phyloP scores from a whole-genome alignment of 1,140 invertebrate genomes.

The Cydia splendana region DNA sequence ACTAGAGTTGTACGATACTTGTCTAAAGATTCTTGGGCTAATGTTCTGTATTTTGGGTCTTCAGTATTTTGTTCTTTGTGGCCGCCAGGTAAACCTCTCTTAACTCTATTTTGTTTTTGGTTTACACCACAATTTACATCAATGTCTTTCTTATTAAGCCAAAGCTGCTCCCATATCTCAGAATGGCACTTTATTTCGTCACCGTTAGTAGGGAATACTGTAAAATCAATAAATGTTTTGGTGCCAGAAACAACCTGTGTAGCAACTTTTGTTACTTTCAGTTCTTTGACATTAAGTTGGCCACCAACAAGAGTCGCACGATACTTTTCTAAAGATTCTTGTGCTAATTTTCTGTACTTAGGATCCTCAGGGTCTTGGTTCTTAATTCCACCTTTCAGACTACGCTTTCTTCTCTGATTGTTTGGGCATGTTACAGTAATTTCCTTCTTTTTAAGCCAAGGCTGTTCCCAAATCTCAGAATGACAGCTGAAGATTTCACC shows the following conservation, averaged over 20 bases:
- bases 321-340: slow-evolving; percentile 32
- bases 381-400: background rate
- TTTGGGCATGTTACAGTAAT: slow-evolving; percentile 9
- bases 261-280: too few relatives aligned
- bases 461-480: slow-evolving; percentile 35
- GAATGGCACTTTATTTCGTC: background rate
- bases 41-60: slow-evolving; percentile 20
- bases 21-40: slow-evolving; percentile 33
- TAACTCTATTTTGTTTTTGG: background rate
- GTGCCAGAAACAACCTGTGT: too few relatives aligned
- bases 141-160: too few relatives aligned
- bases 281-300: too few relatives aligned
- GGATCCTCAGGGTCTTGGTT: slow-evolving; percentile 19
- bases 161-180: too few relatives aligned
- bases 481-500: slow-evolving; percentile 28
- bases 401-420: slow-evolving; percentile 33
- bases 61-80: slow-evolving; percentile 24
- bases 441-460: slow-evolving; percentile 31
- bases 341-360: slow-evolving; percentile 3
- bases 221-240: too few relatives aligned
- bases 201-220: too few relatives aligned
- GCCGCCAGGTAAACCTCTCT: slow-evolving; percentile 17
- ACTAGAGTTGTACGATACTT: slow-evolving; percentile 8
- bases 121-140: background rate
- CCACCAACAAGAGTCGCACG: background rate